Evolutionary conservation across 2,797 vertebrate genomes (phyloP), one percentile per base, ranked within the genome.

Genomic region (Gastrophryne carolinensis): DNA sequence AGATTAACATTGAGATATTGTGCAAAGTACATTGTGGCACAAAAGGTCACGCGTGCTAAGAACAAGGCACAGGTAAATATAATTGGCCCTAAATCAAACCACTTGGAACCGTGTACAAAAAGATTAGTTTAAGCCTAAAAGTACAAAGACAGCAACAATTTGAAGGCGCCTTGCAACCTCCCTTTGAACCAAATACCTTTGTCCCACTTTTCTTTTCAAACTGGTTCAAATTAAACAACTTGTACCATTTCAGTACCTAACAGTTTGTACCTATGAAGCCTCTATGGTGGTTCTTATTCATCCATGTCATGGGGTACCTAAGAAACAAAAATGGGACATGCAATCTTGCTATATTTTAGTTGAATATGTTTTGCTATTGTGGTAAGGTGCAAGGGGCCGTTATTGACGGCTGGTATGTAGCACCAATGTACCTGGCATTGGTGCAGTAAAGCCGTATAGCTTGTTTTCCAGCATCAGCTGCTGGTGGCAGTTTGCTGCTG

Each of bases 21-120:
- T 66, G n/a, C 24, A 52, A 52, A 52, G 63, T 66, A 66, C 12
- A 52, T 34, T 24, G 21, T 35, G 3, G 23, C 24, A 35, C 49
- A 67, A 35, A n/a, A 53, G 49, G 64, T 53, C 64, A 67, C 49
- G 53, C 37, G 21, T 67, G 64, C 26, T 67, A 26, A 24, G 47
- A 67, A 37, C 30, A 35, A 6, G 1, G 5, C 11, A 8, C 13
- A 52, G 17, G 19, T 34, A 21, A 47, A 63, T 37, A 24, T 39
- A 29, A 7, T 26, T 19, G 2, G 6, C 23, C 26, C 10, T 17
- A 3, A 30, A 47, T 30, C 39, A 21, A 2, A 5, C 26, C 4
- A 41, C 41, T 49, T 21, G 11, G 6, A 15, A 8, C 21, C 26
- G 17, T 26, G 13, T 44, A 15, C n/a, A 29, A 15, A 13, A 29